Evolutionary conservation across 2,113 vertebrate genomes (phyloP).

Genomic region (Pitta sordida): DNA sequence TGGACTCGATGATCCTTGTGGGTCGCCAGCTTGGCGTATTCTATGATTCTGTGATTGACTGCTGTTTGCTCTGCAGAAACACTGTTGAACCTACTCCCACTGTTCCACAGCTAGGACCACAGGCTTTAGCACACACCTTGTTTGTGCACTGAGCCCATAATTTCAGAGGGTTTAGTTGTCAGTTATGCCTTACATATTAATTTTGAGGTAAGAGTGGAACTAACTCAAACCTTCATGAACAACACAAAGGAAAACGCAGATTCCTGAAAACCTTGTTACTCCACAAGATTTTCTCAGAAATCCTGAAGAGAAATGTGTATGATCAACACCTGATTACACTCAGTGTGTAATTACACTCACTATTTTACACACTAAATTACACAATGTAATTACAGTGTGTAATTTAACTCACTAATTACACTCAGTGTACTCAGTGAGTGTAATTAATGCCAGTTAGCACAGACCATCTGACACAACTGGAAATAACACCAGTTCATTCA

Average conservation of each 20-base stretch:
- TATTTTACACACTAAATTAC: too few relatives aligned
- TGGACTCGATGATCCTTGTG: too few relatives aligned
- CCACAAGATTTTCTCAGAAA: background rate
- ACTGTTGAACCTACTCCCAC: background rate
- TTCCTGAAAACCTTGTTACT: background rate
- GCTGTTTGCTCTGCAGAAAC: background rate
- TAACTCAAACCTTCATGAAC: background rate
- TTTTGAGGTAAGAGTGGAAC: background rate
- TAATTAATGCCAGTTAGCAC: background rate
- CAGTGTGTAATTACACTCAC: too few relatives aligned
- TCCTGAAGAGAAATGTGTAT: rapidly evolving
- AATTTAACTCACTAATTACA: too few relatives aligned
- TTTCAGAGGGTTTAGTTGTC: background rate
- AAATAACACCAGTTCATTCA: background rate
- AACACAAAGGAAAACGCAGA: background rate
- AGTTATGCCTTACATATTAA: rapidly evolving
- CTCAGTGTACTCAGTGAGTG: too few relatives aligned
- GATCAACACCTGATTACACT: too few relatives aligned
- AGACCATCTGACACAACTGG: background rate
- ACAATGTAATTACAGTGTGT: too few relatives aligned
- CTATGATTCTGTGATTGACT: background rate
- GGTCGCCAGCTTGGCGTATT: too few relatives aligned
- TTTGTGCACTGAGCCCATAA: background rate
- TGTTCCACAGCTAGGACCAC: background rate
- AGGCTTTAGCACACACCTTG: background rate